phyloP scores from a whole-genome alignment of 1,140 invertebrate genomes.

The Magallana angulata region DNA sequence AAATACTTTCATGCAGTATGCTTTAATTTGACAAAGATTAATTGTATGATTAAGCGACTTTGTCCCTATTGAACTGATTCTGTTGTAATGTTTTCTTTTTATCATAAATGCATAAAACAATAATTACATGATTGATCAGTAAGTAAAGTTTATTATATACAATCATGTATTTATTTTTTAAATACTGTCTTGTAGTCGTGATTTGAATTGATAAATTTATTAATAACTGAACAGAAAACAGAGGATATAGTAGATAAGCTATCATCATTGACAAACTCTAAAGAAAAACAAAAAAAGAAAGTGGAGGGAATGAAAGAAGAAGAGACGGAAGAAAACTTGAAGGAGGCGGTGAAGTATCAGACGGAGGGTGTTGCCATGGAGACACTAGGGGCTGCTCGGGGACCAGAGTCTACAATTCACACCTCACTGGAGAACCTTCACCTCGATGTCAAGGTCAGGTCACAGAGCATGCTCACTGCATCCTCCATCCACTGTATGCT shows the following conservation, averaged over 20 bases:
- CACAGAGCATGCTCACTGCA: background rate
- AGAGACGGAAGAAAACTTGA: conserved; percentile 57
- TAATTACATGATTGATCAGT: too few relatives aligned
- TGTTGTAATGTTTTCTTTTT: too few relatives aligned
- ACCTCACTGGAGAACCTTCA: conserved; percentile 78
- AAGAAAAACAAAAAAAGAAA: conserved; percentile 60
- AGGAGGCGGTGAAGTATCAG: conserved; percentile 75
- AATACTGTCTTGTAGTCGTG: background rate
- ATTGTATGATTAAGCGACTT: too few relatives aligned
- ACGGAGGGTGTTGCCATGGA: conserved; percentile 86
- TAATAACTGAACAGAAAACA: background rate
- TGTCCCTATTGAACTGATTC: too few relatives aligned
- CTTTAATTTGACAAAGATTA: too few relatives aligned
- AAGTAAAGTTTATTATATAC: too few relatives aligned
- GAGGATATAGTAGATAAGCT: background rate
- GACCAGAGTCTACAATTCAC: conserved; percentile 86
- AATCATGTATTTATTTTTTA: too few relatives aligned
- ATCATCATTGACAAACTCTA: conserved; percentile 42
- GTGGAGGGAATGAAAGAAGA: conserved; percentile 59
- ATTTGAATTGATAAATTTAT: background rate
- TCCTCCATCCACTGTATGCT: too few relatives aligned
- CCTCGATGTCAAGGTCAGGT: conserved; percentile 52
- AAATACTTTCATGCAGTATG: too few relatives aligned
- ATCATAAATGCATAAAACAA: too few relatives aligned
- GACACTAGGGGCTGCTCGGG: conserved; percentile 85